phyloP scores from a whole-genome alignment of 2,113 vertebrate genomes.

The Lutjanus erythropterus region DNA sequence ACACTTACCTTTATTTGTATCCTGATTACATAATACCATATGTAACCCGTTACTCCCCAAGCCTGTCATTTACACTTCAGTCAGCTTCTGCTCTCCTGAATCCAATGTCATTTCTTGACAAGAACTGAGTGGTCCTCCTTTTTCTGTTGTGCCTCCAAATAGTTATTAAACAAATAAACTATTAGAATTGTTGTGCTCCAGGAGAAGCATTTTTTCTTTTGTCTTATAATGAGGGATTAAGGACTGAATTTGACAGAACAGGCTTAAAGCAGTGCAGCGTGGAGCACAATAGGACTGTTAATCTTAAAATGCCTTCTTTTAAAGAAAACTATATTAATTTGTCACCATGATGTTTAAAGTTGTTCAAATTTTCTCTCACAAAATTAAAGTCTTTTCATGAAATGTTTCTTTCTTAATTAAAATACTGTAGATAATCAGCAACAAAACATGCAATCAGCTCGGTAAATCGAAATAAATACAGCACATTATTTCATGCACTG shows the following conservation, averaged over 20 bases:
- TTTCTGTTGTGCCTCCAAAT: not conserved
- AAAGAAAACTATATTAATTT: not conserved
- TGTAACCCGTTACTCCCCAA: no score
- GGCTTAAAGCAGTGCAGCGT: not conserved
- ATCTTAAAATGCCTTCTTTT: not conserved
- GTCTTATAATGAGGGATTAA: not conserved
- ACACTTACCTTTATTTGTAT: no score
- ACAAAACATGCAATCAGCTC: not conserved
- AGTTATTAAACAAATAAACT: not conserved
- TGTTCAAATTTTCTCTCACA: not conserved
- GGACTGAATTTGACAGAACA: not conserved
- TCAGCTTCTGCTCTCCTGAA: not conserved
- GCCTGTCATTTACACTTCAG: no score
- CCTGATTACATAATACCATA: no score
- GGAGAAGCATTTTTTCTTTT: not conserved
- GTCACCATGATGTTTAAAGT: not conserved
- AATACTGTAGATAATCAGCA: not conserved
- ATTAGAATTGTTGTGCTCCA: not conserved
- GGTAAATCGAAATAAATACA: not conserved
- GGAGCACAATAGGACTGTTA: not conserved
- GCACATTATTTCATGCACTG: not conserved
- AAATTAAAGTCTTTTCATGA: not conserved
- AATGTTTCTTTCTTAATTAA: constrained; percentile 8
- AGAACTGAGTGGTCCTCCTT: not conserved
- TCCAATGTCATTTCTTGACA: not conserved